Conservation (phyloP, 2,888 invertebrate genomes). For the Smittia aterrima region DNA sequence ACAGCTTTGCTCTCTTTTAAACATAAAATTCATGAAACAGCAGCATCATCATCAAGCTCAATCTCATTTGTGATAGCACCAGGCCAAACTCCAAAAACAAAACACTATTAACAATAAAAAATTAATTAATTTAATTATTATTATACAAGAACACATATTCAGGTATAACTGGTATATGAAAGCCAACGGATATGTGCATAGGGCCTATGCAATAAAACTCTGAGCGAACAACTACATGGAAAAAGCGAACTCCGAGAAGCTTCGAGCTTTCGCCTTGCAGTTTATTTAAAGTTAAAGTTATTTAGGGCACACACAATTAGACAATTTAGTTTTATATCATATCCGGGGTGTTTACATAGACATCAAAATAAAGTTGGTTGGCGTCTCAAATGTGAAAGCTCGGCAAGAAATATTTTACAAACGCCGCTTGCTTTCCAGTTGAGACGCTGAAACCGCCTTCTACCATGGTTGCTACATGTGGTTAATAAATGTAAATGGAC, state of each 20-base stretch:
- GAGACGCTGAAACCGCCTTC: constrained; percentile 28
- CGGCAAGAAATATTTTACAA: not conserved
- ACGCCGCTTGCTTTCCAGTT: constrained; percentile 22
- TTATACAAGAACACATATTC: constrained; percentile 42
- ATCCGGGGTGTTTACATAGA: constrained; percentile 13
- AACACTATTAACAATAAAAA: constrained; percentile 40
- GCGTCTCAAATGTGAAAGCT: constrained; percentile 39
- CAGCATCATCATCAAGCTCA: not conserved
- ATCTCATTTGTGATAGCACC: not conserved
- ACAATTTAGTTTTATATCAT: not conserved
- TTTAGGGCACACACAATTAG: constrained; percentile 8
- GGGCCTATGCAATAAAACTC: not conserved
- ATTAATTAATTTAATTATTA: constrained; percentile 36
- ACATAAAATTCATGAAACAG: not conserved
- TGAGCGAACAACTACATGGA: not conserved
- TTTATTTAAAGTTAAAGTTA: not conserved
- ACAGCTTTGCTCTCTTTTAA: not conserved
- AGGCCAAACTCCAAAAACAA: constrained; percentile 34
- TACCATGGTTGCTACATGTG: constrained; percentile 39
- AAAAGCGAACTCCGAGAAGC: not conserved
- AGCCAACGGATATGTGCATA: constrained; percentile 10
- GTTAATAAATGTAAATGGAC: constrained; percentile 27
- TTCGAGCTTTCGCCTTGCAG: not conserved
- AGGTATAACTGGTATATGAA: constrained; percentile 14
- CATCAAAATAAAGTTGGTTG: not conserved